These are phyloP conservation scores for Pseudochaenichthys georgianus DNA, from an alignment of 2,797 vertebrate genomes.

Conservation along the genomic window DNA sequence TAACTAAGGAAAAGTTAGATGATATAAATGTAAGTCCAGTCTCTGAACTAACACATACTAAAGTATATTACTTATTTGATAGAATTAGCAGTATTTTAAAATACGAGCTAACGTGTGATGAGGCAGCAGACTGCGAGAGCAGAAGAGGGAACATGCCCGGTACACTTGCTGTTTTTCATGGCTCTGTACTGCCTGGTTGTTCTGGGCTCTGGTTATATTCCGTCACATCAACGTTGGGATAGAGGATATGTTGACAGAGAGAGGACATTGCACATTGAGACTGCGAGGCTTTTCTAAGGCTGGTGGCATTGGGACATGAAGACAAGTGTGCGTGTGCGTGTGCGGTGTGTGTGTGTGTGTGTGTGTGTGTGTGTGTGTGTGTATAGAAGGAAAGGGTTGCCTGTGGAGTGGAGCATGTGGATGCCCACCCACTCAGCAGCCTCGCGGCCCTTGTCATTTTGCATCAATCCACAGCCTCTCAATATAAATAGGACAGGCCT, in stretches of 20 bases:
- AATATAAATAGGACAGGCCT: slow-evolving; percentile 86
- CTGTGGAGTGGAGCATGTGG: slow-evolving; percentile 83
- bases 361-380: slow-evolving; percentile 60
- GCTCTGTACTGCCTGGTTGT: slow-evolving; percentile 64
- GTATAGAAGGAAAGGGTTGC: slow-evolving; percentile 68
- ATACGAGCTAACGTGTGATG: slow-evolving; percentile 29
- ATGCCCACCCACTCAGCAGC: slow-evolving; percentile 82
- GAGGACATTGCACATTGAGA: slow-evolving; percentile 82
- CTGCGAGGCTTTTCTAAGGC: slow-evolving; percentile 77
- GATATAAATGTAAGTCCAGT: background rate
- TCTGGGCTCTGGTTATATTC: slow-evolving; percentile 78
- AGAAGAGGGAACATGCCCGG: slow-evolving; percentile 57
- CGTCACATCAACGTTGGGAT: slow-evolving; percentile 82
- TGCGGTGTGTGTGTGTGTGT: slow-evolving; percentile 57
- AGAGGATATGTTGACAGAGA: slow-evolving; percentile 83
- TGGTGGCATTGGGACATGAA: slow-evolving; percentile 80
- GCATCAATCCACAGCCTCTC: slow-evolving; percentile 86
- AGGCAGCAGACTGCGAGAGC: slow-evolving; percentile 45
- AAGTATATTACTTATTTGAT: background rate
- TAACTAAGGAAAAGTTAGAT: background rate
- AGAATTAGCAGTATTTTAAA: slow-evolving; percentile 29
- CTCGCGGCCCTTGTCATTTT: slow-evolving; percentile 85
- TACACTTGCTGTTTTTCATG: slow-evolving; percentile 56
- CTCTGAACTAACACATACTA: background rate
- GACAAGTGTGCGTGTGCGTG: slow-evolving; percentile 66